These are phyloP conservation scores for Dicrurus megarhynchus DNA, from an alignment of 2,113 vertebrate species.

Conservation along the genomic window DNA sequence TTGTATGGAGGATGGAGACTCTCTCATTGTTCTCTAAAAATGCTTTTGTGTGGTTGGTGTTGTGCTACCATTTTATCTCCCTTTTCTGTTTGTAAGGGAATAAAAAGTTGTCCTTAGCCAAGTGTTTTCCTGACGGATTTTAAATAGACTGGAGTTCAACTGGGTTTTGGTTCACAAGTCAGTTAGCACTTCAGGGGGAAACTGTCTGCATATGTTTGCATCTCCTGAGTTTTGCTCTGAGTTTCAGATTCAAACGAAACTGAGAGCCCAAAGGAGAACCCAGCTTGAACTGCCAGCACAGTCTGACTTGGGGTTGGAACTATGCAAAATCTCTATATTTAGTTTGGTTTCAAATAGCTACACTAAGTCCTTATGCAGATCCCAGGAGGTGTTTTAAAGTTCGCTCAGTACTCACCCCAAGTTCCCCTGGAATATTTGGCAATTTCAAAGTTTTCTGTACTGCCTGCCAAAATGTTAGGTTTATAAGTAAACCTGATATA, in stretches of 20 bases:
- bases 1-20: not conserved
- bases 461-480: not conserved
- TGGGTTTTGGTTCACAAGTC: constrained; percentile 41
- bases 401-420: not conserved
- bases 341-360: constrained; percentile 45
- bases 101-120: not conserved
- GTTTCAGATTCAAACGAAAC: constrained; percentile 13
- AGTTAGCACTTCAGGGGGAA: constrained; percentile 27
- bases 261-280: constrained; percentile 9
- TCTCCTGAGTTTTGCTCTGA: constrained; percentile 12
- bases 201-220: constrained; percentile 25
- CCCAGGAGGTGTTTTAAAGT: constrained; percentile 17
- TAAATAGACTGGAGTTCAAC: constrained; percentile 26
- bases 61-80: not conserved
- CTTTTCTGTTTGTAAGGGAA: not conserved
- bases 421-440: not conserved
- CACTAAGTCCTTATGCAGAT: not conserved
- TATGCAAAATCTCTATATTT: constrained; percentile 36
- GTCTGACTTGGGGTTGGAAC: constrained; percentile 14
- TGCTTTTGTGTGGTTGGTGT: not conserved
- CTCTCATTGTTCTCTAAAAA: not conserved
- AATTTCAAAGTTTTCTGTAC: not conserved
- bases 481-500: not conserved
- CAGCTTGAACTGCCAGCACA: not conserved
- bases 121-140: not conserved